A percentile compares a stretch with the other conserved stretches of the same genome.
phyloP scores from a whole-genome alignment of 2,113 vertebrate genomes.

The Neopipo cinnamomea region DNA sequence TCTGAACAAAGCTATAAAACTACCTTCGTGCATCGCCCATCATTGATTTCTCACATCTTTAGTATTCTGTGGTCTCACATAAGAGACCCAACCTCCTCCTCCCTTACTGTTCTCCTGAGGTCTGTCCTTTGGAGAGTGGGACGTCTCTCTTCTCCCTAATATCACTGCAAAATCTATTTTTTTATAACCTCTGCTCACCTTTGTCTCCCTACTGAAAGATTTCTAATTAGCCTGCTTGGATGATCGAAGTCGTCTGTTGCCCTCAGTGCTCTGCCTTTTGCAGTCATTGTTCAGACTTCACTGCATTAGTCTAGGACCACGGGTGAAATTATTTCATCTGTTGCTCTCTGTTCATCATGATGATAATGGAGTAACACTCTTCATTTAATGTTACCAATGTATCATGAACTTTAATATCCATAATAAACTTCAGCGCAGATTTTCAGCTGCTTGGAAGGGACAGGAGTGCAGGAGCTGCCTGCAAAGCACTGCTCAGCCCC shows the following conservation, averaged over 20 bases:
- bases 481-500: neutral
- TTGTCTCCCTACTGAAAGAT: neutral
- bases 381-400: neutral
- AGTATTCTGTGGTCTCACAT: neutral
- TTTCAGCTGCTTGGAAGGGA: neutral
- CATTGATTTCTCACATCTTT: neutral
- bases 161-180: neutral
- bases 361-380: neutral
- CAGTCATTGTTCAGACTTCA: neutral
- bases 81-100: neutral
- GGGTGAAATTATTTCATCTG: neutral
- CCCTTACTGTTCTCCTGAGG: neutral
- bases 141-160: neutral
- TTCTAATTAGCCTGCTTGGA: neutral
- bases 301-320: neutral
- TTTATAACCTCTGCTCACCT: conserved; percentile 8
- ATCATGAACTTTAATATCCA: neutral
- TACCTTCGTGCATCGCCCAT: neutral
- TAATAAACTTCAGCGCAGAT: neutral
- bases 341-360: neutral
- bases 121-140: neutral
- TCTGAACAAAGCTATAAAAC: neutral
- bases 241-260: neutral
- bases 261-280: neutral
- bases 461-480: neutral